Base-by-base conservation (phyloP, 2,888 invertebrate species). In the Strigamia transsilvanica region DNA sequence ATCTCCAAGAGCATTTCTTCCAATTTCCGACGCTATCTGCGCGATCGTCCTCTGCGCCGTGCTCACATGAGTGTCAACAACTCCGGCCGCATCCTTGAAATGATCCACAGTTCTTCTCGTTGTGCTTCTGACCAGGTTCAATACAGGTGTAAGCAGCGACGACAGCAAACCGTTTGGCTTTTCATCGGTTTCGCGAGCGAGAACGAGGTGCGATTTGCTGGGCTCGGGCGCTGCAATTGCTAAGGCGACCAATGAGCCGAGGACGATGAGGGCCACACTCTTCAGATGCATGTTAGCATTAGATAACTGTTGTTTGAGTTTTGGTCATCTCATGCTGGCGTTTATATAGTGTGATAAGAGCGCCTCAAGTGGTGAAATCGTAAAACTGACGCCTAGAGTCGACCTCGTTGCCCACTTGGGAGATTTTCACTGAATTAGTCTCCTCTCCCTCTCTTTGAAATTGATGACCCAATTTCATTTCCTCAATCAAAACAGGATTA, bases 331-430 rank as follows among this genome's bases (percentile, higher is more conserved):
- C 2, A 51, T 51, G 51, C 51, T 66, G 66, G 10, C 32, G 23
- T 15, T 27, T 66, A 66, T 66, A 66, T 66, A 27, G 23, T 27
- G 23, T 66, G 23, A 23, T 66, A 66, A 66, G 66, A 66, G 66
- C 66, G 66, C 66, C 66, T 32, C 66, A 66, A 66, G 66, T 66
- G 66, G 66, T 66, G 66, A 66, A 66, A 66, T 66, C 13, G 27
- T 66, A 27, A 66, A 66, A 66, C 66, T 27, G 51, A 51, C 51
- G 18, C 51, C 51, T 51, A 10, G 23, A 10, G 27, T 66, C 66
- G 66, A 66, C 66, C 66, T 66, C 66, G 66, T 66, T 66, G 66
- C 66, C 66, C 66, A 66, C 27, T 27, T 66, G 66, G 27, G 15
- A 66, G 66, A 51, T 66, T 66, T 66, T 51, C 51, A 51, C 66